Evolutionary conservation across 1,140 invertebrate species (phyloP), one percentile per base, ranked within the genome.

Genomic region (Holcopasites calliopsidis): DNA sequence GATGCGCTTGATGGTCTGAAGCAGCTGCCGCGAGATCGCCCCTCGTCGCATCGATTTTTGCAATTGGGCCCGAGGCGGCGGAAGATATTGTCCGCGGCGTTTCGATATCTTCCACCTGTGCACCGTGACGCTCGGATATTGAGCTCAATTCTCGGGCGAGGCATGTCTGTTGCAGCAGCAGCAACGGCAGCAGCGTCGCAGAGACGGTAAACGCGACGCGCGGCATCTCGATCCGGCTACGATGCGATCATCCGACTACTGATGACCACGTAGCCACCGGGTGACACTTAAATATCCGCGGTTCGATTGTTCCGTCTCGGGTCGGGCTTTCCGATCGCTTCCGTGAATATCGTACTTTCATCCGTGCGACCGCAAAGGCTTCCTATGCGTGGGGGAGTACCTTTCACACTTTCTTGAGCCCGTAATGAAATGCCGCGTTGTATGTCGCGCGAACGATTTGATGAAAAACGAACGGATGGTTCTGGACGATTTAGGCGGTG

Each of bases 1-100:
- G 91, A 77, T 93, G 91, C 35, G 91, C 91, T 1, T 92, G 57
- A 90, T 93, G 35, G 90, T 92, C 54, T 0, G 65, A 54, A 2
- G 80, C 79, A n/a, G 80, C 75, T 0, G 40, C 26, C 18, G 35
- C 44, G 0, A 83, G 80, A 2, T 83, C 80, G 13, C 5, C 42
- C 13, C 23, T n/a, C 31, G 31, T 18, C 1, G 35, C 31, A 16
- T 28, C 61, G 13, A 11, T 1, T 1, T 31, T 47, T 11, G 31
- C n/a, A 5, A 10, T 13, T 3, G 65, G 21, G 21, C 35, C 23
- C 47, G 50, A 52, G 1, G 26, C 64, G 35, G 3, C 65, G 1
- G 26, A 31, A 0, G 31, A 5, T 3, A 35, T 38, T 21, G 18
- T 33, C 31, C 55, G 54, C n/a, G 64, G 26, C 42, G 11, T 42